These are phyloP conservation scores for Tortrix viridana DNA, from an alignment of 2,888 invertebrate species.

Conservation along the genomic window DNA sequence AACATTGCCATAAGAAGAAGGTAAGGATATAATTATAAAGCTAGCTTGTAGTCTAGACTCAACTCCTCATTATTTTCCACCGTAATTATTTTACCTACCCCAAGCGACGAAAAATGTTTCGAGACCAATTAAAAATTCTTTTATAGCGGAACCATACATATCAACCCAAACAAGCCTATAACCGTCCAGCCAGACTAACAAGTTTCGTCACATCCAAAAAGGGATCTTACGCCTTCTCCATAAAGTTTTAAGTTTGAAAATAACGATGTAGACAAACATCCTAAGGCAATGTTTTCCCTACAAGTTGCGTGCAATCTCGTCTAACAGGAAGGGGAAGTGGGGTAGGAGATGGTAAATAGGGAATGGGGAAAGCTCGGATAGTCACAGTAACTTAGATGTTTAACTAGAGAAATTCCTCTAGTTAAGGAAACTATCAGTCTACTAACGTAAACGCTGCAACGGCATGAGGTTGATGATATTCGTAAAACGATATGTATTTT, in stretches of 20 bases:
- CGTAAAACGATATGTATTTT: no score
- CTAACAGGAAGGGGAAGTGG: conserved; percentile 19
- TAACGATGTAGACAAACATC: conserved; percentile 10
- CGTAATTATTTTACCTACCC: background rate
- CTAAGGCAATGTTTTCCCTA: conserved; percentile 27
- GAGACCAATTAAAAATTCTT: background rate
- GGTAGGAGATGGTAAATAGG: conserved; percentile 19
- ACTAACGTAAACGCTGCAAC: background rate
- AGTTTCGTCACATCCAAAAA: background rate
- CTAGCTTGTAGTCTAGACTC: no score
- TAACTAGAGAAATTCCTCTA: conserved; percentile 1
- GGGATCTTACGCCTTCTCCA: background rate
- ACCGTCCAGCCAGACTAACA: background rate
- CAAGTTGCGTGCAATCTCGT: conserved; percentile 35
- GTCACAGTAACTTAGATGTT: conserved; percentile 2
- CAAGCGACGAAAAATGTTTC: background rate
- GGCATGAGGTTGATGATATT: background rate
- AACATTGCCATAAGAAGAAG: no score
- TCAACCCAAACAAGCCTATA: conserved; percentile 4
- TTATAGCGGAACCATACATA: background rate
- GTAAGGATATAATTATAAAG: no score
- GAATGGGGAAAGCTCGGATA: conserved; percentile 22
- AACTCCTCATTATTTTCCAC: no score
- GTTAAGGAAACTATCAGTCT: conserved; percentile 10
- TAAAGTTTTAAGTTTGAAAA: conserved; percentile 7